Conservation (phyloP, 1,140 invertebrate genomes). For the Rhagoletis zephyria region DNA sequence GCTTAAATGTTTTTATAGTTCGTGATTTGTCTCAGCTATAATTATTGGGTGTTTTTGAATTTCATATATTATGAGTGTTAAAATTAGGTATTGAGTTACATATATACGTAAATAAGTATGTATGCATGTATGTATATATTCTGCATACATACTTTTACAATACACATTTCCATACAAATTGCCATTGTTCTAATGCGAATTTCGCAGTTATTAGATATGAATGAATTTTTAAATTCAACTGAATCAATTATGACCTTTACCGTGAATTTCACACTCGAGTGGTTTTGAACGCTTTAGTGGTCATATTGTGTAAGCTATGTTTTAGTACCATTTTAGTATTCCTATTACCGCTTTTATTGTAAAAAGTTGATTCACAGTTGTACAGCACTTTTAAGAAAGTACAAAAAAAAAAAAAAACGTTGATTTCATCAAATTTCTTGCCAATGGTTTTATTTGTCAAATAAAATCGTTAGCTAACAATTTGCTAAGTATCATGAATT, state of each 20-base stretch:
- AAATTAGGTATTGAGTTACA: background rate
- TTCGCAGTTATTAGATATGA: conserved; percentile 29
- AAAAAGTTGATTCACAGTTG: too few species aligned
- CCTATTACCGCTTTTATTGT: too few species aligned
- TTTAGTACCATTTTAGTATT: too few species aligned
- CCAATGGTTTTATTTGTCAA: too few species aligned
- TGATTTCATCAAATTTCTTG: too few species aligned
- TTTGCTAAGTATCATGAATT: background rate
- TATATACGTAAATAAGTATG: background rate
- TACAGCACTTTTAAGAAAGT: too few species aligned
- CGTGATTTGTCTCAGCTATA: conserved; percentile 14
- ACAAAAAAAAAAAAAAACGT: too few species aligned
- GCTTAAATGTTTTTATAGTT: background rate
- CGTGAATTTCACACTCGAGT: background rate
- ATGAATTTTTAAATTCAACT: background rate
- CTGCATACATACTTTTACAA: background rate
- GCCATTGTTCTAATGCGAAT: background rate
- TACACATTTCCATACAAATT: background rate
- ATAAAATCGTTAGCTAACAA: background rate
- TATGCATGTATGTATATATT: background rate
- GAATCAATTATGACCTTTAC: background rate
- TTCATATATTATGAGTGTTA: background rate
- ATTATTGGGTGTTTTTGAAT: background rate
- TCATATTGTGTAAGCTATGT: too few species aligned
- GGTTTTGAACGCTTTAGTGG: background rate